phyloP scores from a whole-genome alignment of 2,888 invertebrate genomes.

The Hirtodrosophila cameraria region DNA sequence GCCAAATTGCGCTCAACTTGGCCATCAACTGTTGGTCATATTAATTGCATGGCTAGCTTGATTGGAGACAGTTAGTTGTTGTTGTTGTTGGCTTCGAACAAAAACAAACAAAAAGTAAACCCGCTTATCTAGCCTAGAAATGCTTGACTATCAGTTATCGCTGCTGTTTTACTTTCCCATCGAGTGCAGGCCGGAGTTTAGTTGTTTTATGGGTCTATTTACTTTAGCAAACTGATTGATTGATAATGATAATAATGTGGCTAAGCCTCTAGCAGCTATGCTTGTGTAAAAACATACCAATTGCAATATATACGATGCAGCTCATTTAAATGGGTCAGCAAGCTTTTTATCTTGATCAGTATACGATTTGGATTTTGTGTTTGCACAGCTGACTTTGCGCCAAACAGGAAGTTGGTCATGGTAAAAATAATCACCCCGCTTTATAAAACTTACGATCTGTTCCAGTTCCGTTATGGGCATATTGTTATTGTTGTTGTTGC shows the following conservation, averaged over 20 bases:
- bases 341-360: slow-evolving; percentile 60
- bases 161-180: slow-evolving; percentile 45
- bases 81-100: slow-evolving; percentile 12
- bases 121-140: slow-evolving; percentile 56
- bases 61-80: slow-evolving; percentile 43
- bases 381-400: slow-evolving; percentile 62
- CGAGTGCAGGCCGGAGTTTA: background rate
- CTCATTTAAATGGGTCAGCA: slow-evolving; percentile 66
- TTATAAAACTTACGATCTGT: slow-evolving; percentile 87
- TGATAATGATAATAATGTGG: slow-evolving; percentile 43
- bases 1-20: slow-evolving; percentile 64
- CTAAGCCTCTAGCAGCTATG: slow-evolving; percentile 38
- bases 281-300: slow-evolving; percentile 21
- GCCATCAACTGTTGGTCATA: slow-evolving; percentile 50
- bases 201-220: slow-evolving; percentile 39
- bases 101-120: no score
- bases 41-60: slow-evolving; percentile 31
- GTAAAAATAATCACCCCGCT: background rate
- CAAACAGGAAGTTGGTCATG: slow-evolving; percentile 54
- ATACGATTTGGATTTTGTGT: slow-evolving; percentile 22
- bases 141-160: slow-evolving; percentile 38
- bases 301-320: slow-evolving; percentile 29
- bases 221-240: slow-evolving; percentile 62
- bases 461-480: slow-evolving; percentile 88
- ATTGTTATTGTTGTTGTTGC: slow-evolving; percentile 82